These are phyloP conservation scores for Zaprionus kolodkinae DNA, from an alignment of 1,140 invertebrate species.

Conservation along the genomic window DNA sequence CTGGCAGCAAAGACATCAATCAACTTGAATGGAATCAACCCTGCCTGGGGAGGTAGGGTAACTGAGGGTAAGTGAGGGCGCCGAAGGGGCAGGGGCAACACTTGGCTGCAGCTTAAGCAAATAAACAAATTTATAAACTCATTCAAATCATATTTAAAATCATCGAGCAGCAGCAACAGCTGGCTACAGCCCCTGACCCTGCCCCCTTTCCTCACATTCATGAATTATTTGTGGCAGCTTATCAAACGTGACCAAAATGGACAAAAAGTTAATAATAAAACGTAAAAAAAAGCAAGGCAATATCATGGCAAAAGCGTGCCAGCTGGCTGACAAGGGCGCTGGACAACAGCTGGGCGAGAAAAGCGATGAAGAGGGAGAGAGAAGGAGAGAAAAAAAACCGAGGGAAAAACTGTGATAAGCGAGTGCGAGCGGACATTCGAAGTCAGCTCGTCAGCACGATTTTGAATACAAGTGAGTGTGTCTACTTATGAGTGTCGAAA, in stretches of 20 bases:
- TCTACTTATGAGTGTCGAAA: constrained; percentile 22
- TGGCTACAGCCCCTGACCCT: constrained; percentile 34
- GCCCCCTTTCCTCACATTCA: constrained; percentile 48
- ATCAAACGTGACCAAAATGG: constrained; percentile 78
- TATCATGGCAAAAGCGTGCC: constrained; percentile 33
- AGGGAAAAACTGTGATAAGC: constrained; percentile 50
- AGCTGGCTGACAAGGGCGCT: constrained; percentile 54
- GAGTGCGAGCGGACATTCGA: constrained; percentile 16
- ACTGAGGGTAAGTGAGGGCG: not conserved
- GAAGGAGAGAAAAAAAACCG: constrained; percentile 25
- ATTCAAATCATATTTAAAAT: constrained; percentile 82
- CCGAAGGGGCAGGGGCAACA: constrained; percentile 2
- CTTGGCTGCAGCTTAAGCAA: constrained; percentile 60
- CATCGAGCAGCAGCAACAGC: constrained; percentile 68
- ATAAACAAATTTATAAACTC: constrained; percentile 81
- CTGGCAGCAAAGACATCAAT: constrained; percentile 71
- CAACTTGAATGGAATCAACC: constrained; percentile 62
- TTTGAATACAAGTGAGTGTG: constrained; percentile 50
- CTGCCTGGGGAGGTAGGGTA: not conserved
- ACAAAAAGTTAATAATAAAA: constrained; percentile 69
- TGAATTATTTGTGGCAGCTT: constrained; percentile 78
- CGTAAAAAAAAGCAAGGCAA: constrained; percentile 13
- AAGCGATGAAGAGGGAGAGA: constrained; percentile 25
- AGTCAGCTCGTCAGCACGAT: constrained; percentile 22
- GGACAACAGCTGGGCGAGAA: constrained; percentile 53